Base-by-base conservation (phyloP, 2,113 vertebrate genomes). In the Cavia aperea region DNA sequence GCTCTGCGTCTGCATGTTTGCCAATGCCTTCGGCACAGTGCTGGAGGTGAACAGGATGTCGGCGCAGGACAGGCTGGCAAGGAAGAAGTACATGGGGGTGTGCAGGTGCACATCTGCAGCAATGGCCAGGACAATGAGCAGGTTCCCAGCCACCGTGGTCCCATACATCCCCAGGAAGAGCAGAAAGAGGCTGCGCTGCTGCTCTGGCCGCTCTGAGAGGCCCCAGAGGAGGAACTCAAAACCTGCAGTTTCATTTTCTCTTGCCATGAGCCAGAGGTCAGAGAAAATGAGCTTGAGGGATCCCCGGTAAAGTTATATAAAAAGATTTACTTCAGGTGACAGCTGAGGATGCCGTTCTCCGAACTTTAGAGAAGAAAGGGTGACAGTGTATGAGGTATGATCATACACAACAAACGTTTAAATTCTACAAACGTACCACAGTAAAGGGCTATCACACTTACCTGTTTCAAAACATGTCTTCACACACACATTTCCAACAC, bases 71-170 rank as follows among this genome's bases (percentile, higher is more conserved):
- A 97, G 84, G 33, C 49, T 92, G 68, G 94, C 43, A 0, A 97
- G 96, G 60, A 96, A 95, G 83, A 97, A 96, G 85, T 96, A 96
- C 97, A 97, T 96, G 79, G 97, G 96, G 0, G 39, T 91, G 56
- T 93, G 92, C 39, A 95, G 94, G 36, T 0, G 51, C 0, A 5
- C 9, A 26, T 96, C 72, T 0, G 91, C 63, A 49, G 56, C 24
- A 9, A 97, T 95, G 70, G 95, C 93, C 89, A 96, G 84, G 81
- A 95, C 46, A 6, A 95, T 96, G 63, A 97, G 95, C 24, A 97
- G 86, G 81, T 96, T 97, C 16, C 96, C 95, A 15, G 81, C 49
- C 58, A 97, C 77, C 0, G 89, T 93, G n/a, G 93, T 26, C 46
- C 94, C 2, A 0, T 96, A 96, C 89, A 97, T 91, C 62, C 92